Base-by-base conservation (phyloP, 2,113 vertebrate genomes). In the Hydrochoerus hydrochaeris region DNA sequence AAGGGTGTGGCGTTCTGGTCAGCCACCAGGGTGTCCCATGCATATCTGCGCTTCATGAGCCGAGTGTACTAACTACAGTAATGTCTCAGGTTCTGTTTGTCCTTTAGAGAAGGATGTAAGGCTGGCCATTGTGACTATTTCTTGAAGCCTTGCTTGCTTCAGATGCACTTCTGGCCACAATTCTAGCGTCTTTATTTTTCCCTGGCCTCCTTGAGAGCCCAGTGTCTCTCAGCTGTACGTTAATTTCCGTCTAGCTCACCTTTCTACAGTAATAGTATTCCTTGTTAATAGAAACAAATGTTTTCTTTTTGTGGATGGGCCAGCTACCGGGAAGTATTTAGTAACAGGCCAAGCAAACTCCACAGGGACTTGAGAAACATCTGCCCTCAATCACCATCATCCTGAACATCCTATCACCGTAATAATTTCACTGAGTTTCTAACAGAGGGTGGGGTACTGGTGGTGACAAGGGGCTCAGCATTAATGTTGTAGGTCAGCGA, bases 281-380 rank as follows among this genome's bases (percentile, higher is more conserved):
- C 80, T 65, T 75, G 62, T 54, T 58, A 17, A 57, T 52, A 93
- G 71, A 94, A 73, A 95, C 3, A 54, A 78, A 85, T 57, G 41
- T 90, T 63, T 89, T 85, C 22, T 62, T 91, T 95, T 93, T 86
- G 83, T 38, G 90, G 86, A 67, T 67, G 65, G 78, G 41, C 52
- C 82, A 80, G 75, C 38, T 80, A 52, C 41, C 49, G 17, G 24
- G 20, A 95, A 80, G 6, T 73, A 49, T 82, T 11, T 69, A 35
- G 35, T 62, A 77, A 60, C 8, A 30, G 83, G 52, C 38, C 82
- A 94, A 85, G 65, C 52, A 73, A 86, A 78, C 30, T 46, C 17
- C n/a, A 2, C 2, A n/a, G 41, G 57, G 38, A 10, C 49, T 86
- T 95, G 73, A 69, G 52, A 85, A 62, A 11, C 10, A 0, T 95